Evolutionary conservation across 1,140 invertebrate species (phyloP).

Genomic region (Solenopsis fugax): DNA sequence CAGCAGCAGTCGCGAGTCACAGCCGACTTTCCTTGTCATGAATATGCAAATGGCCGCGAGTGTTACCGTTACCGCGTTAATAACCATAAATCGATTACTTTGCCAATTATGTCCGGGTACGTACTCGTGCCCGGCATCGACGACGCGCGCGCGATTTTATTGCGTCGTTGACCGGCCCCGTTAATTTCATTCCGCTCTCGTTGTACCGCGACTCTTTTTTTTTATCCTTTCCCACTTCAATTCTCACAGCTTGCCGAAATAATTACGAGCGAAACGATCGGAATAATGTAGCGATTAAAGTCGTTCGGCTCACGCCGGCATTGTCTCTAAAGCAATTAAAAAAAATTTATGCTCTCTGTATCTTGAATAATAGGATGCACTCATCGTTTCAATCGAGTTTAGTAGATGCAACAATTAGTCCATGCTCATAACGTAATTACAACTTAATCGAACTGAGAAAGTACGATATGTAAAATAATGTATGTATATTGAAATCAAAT

Average conservation of each 20-base stretch:
- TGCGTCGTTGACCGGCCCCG: slow-evolving; percentile 40
- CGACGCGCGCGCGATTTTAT: slow-evolving; percentile 43
- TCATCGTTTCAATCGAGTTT: background rate
- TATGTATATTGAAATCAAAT: background rate
- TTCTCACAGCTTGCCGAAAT: slow-evolving; percentile 45
- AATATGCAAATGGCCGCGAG: slow-evolving; percentile 69
- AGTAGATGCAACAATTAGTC: background rate
- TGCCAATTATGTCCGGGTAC: slow-evolving; percentile 62
- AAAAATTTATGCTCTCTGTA: background rate
- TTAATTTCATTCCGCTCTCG: slow-evolving; percentile 21
- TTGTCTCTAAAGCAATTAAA: slow-evolving; percentile 16
- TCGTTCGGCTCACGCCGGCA: background rate
- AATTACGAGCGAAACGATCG: slow-evolving; percentile 39
- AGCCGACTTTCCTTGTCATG: slow-evolving; percentile 58
- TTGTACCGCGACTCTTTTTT: background rate
- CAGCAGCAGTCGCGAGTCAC: slow-evolving; percentile 1
- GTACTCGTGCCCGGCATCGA: background rate
- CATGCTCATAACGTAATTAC: background rate
- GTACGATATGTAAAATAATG: background rate
- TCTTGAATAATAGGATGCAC: background rate
- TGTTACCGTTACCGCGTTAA: slow-evolving; percentile 62
- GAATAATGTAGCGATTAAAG: slow-evolving; percentile 47
- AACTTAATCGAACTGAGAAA: background rate
- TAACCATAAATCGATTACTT: slow-evolving; percentile 72
- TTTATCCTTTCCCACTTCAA: background rate